These are phyloP conservation scores for Ploceus nigricollis DNA, from an alignment of 2,113 vertebrate species.

Conservation along the genomic window DNA sequence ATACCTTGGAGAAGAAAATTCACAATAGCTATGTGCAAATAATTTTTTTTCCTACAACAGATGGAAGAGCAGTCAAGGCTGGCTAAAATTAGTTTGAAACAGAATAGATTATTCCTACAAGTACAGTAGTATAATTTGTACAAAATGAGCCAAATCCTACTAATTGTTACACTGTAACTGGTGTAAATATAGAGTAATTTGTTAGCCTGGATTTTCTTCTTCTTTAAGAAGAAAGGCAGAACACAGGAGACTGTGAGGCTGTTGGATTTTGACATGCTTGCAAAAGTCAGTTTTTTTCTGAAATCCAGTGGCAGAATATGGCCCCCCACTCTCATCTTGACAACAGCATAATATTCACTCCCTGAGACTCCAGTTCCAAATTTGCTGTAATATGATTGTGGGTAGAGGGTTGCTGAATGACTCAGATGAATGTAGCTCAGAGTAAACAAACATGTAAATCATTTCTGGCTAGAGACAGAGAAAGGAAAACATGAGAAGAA, in stretches of 20 bases:
- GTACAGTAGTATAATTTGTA: conserved; percentile 31
- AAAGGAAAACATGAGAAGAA: neutral
- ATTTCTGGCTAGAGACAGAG: conserved; percentile 29
- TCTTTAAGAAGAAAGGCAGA: neutral
- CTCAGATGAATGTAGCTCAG: conserved; percentile 64
- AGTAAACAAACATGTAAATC: conserved; percentile 71
- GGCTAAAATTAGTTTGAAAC: conserved; percentile 57
- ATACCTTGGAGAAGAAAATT: conserved; percentile 31
- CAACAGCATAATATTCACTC: neutral
- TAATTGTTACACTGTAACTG: conserved; percentile 15
- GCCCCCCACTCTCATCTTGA: neutral
- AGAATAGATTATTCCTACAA: conserved; percentile 49
- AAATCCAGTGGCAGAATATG: neutral
- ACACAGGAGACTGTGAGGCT: neutral
- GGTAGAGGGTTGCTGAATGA: conserved; percentile 62
- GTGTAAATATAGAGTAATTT: conserved; percentile 37
- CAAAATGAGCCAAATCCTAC: conserved; percentile 10
- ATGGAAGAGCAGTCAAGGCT: conserved; percentile 47
- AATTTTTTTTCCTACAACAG: conserved; percentile 16
- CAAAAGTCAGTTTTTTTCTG: neutral
- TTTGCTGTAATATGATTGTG: conserved; percentile 40
- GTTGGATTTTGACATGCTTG: neutral
- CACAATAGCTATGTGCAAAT: conserved; percentile 38
- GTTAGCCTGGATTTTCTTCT: neutral
- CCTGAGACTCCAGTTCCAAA: conserved; percentile 12